A percentile compares a stretch with the other conserved stretches of the same genome.
These are phyloP conservation scores for Microcebus jonahi DNA, from an alignment of 2,113 vertebrate genomes.

Conservation along the genomic window DNA sequence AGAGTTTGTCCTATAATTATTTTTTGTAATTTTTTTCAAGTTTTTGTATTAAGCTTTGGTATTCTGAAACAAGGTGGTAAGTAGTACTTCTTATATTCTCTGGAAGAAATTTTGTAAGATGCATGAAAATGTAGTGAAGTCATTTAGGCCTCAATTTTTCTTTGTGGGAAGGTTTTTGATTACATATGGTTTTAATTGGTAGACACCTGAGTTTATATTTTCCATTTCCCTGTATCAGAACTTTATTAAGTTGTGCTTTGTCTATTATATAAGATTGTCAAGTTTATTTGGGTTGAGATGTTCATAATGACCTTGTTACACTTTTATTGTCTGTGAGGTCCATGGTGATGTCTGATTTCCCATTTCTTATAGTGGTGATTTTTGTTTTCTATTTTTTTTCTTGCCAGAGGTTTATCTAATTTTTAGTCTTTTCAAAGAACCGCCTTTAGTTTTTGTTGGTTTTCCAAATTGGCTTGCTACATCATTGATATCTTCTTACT, in stretches of 20 bases:
- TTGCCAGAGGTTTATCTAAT: neutral
- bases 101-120: neutral
- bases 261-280: neutral
- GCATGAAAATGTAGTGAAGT: neutral
- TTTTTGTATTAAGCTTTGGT: neutral
- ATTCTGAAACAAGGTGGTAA: neutral
- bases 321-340: neutral
- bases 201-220: neutral
- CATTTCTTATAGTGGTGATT: neutral
- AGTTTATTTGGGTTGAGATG: neutral
- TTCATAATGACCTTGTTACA: neutral
- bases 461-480: neutral
- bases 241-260: neutral
- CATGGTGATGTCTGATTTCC: neutral
- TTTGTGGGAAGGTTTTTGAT: neutral
- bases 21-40: neutral
- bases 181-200: neutral
- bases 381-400: neutral
- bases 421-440: neutral
- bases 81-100: neutral
- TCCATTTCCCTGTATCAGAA: neutral
- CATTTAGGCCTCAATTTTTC: neutral
- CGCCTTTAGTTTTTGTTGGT: neutral
- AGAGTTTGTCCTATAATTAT: neutral
- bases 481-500: neutral